These are phyloP conservation scores for Pelmatolapia mariae DNA, from an alignment of 2,113 vertebrate species.

Conservation along the genomic window DNA sequence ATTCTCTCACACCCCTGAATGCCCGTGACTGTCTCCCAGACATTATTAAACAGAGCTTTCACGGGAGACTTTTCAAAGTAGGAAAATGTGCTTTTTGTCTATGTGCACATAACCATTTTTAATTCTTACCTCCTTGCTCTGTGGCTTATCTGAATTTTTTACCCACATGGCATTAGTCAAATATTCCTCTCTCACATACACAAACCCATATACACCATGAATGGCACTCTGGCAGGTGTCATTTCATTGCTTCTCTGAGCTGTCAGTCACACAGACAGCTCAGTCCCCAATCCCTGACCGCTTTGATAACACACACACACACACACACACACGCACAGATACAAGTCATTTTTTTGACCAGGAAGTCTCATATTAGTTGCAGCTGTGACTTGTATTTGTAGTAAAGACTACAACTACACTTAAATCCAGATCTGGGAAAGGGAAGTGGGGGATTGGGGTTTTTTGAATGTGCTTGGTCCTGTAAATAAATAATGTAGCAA, in stretches of 20 bases:
- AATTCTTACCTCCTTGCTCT: conserved; percentile 5
- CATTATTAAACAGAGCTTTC: conserved; percentile 43
- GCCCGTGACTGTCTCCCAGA: conserved; percentile 7
- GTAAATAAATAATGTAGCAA: background rate
- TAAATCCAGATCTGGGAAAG: background rate
- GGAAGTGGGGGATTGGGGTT: fast-evolving
- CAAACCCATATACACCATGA: background rate
- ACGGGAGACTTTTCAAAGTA: conserved; percentile 17
- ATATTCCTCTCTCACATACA: background rate
- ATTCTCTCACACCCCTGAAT: background rate
- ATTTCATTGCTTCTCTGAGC: conserved; percentile 44
- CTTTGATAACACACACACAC: background rate
- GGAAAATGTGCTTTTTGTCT: background rate
- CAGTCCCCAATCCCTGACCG: conserved; percentile 30
- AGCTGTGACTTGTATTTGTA: too few relatives aligned
- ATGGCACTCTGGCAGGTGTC: conserved; percentile 57
- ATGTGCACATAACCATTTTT: background rate
- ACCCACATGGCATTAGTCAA: conserved; percentile 14
- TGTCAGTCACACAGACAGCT: conserved; percentile 62
- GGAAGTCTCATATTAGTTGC: too few relatives aligned
- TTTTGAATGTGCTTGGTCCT: background rate
- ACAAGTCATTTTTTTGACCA: too few relatives aligned
- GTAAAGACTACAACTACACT: background rate
- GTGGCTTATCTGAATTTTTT: conserved; percentile 27
- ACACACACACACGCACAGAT: background rate